Evolutionary conservation across 2,797 vertebrate species (phyloP), one percentile per base, ranked within the genome.

Genomic region (Gephyroberyx darwinii): DNA sequence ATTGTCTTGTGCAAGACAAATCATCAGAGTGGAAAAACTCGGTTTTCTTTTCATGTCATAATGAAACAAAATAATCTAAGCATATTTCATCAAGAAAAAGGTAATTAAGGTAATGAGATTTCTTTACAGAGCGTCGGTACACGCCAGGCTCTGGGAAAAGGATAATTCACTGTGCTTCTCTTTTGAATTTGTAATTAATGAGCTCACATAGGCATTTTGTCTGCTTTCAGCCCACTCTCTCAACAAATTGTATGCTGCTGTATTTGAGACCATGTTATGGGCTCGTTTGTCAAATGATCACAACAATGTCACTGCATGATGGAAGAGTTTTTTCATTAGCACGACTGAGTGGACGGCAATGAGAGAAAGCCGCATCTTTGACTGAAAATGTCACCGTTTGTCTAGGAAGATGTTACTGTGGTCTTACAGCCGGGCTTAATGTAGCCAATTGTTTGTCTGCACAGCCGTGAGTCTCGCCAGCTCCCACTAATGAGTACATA

Each of bases 41-140:
- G 1, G 53, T 66, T 76, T 72, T 69, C 64, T 62, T 77, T 78
- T 77, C 39, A 75, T 77, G 69, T 85, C 72, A 47, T 83, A 75
- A 81, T 83, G 74, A 88, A 86, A 79, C 71, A 67, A 80, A 89
- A 88, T 84, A 88, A 88, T 89, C 63, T 63, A 51, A 83, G 78
- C 73, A 71, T 81, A 86, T 86, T 91, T 89, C 59, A 86, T 86
- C 68, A 80, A 77, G 80, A 76, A 85, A 81, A 79, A 83, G 77
- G 75, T 88, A 83, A 90, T 91, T 89, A 87, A 81, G 71, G 78
- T 88, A 85, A 90, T 89, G 84, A 84, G 82, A 65, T 84, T 88
- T 86, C 65, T 81, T 75, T 66, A 70, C 56, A 50, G 63, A 41
- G 75, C 67, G 45, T 26, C 52, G 68, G 61, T 79, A 65, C 53